Evolutionary conservation across 2,797 vertebrate genomes (phyloP), one percentile per base, ranked within the genome.

Genomic region (Brachyalestes nurse): DNA sequence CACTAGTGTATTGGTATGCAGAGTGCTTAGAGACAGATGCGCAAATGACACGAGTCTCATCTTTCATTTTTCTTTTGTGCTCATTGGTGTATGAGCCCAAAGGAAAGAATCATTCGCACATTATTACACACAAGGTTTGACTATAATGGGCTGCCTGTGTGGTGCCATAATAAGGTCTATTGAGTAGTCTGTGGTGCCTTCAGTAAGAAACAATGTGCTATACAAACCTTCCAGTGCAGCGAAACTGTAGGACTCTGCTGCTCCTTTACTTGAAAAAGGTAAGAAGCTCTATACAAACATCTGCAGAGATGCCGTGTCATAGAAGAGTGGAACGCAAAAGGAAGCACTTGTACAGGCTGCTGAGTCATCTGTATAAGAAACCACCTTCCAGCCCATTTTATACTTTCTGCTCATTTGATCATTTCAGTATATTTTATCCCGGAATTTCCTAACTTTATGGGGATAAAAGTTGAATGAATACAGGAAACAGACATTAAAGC

Each of bases 141-240:
- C 72, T 14, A 66, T 73, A 81, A 81, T 78, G 75, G 67, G 58
- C 49, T 55, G 57, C 40, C 78, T 72, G 67, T 61, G 14, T 71
- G 61, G 55, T 64, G 67, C 61, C 75, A 79, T 79, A 81, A 62
- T 72, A 45, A 62, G 72, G 71, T 60, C 72, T 62, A 82, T 82
- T 82, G 70, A 28, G 65, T 61, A 77, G 73, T 69, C 42, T 72
- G 38, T 65, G 51, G 21, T 73, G 28, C 61, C 66, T n/a, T 49
- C 51, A 72, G 3, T 64, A 38, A 45, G 21, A 55, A 58, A 73
- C 16, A 47, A 40, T 14, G 23, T n/a, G 5, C 25, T 9, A n/a
- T 66, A 70, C 25, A 42, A 38, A 40, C 61, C 19, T 58, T 47
- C 25, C 23, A 13, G 40, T 64, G 34, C 53, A 28, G 7, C 34